phyloP scores from a whole-genome alignment of 2,797 vertebrate species.

The Danio aesculapii region DNA sequence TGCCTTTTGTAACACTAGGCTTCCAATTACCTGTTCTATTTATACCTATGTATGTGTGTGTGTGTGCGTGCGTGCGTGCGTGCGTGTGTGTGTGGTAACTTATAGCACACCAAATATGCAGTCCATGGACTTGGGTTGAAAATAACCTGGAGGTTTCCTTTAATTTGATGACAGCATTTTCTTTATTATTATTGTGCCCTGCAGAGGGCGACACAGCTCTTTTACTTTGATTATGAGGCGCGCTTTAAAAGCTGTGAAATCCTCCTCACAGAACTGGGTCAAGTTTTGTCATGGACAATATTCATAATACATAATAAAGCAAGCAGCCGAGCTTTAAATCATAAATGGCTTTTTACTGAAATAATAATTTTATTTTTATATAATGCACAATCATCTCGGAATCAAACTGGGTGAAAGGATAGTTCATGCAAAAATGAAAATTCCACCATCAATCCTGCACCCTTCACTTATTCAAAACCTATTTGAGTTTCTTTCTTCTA shows the following conservation, averaged over 20 bases:
- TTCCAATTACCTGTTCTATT: background rate
- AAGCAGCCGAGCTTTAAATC: background rate
- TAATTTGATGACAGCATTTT: constrained; percentile 13
- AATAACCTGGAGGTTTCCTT: background rate
- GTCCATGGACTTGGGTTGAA: background rate
- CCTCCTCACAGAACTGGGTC: constrained; percentile 2
- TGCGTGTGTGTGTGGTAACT: background rate
- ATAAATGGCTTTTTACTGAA: background rate
- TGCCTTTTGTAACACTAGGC: background rate
- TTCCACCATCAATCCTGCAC: too few relatives aligned
- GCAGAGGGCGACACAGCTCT: constrained; percentile 40
- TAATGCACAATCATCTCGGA: background rate
- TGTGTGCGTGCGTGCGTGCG: too few relatives aligned
- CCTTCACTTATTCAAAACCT: too few relatives aligned
- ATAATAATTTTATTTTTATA: too few relatives aligned
- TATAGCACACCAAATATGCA: background rate
- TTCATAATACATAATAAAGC: constrained; percentile 4
- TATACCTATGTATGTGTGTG: background rate
- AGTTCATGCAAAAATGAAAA: too few relatives aligned
- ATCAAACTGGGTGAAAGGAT: background rate
- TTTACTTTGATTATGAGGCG: constrained; percentile 15
- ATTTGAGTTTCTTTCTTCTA: too few relatives aligned
- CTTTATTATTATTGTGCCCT: constrained; percentile 27
- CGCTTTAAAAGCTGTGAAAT: background rate
- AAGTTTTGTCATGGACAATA: background rate